Base-by-base conservation (phyloP, 2,888 invertebrate species). In the Ctenicera cuprea region DNA sequence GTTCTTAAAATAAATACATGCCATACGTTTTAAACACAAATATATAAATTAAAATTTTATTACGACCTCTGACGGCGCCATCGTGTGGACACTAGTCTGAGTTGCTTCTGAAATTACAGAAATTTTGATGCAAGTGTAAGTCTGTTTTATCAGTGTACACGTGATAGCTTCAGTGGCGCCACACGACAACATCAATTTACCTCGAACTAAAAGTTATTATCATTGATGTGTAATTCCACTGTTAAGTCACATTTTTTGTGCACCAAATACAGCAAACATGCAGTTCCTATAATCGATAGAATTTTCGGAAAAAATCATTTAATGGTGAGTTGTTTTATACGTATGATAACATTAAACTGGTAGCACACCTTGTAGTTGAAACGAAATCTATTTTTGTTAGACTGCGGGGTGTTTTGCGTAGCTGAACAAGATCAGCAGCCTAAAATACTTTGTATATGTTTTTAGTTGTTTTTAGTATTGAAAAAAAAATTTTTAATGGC, bases 151-250 rank as follows among this genome's bases (percentile, higher is more conserved):
- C 59, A 38, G 22, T 20, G 12, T 33, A 12, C 59, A 59, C 59
- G 59, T 59, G 59, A 59, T n/a, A 38, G 3, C 20, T 1, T 1
- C 59, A 18, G 59, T 30, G 63, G 67, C 72, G 72, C 61, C 72
- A 63, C 72, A 67, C 54, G 67, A 73, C 67, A 73, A 73, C 72
- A 73, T 73, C 63, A 54, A 20, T 43, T 37, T 57, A 16, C 7
- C 43, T 26, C 16, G 67, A 73, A 73, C 72, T 73, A 73, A 67
- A 43, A 54, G 14, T 67, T 61, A 54, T 67, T 63, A 62, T 68
- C 72, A 68, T 67, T 68, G 66, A 67, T 57, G 67, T 62, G 54
- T 48, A 68, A 54, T 41, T 68, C 43, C 63, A 54, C 33, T 30
- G 20, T 45, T 62, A 50, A 41, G 62, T 30, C 61, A 20, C 41